Percentiles rank a stretch among this genome's conserved stretches.
Conservation (phyloP, 2,888 invertebrate genomes). For the Cerceris ruficornis region DNA sequence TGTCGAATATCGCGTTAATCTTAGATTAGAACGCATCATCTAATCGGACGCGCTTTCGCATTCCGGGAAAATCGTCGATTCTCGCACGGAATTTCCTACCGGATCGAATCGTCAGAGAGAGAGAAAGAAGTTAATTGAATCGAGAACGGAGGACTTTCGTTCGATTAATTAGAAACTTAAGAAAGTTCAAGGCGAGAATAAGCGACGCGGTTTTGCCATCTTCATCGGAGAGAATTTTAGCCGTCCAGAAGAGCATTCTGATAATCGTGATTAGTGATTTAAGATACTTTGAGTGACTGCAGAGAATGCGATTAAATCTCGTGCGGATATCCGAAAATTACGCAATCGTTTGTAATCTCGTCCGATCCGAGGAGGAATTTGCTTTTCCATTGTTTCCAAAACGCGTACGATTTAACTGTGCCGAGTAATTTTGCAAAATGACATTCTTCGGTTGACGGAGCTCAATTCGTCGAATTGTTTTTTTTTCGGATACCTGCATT, state of each 20-base stretch:
- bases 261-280: slow-evolving; percentile 56
- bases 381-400: background rate
- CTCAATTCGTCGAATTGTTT: too few relatives aligned
- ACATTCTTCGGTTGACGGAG: too few relatives aligned
- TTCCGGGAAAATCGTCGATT: slow-evolving; percentile 7
- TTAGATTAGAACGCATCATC: slow-evolving; percentile 10
- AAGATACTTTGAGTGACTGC: slow-evolving; percentile 63
- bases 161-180: slow-evolving; percentile 30
- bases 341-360: background rate
- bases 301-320: slow-evolving; percentile 56
- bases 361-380: slow-evolving; percentile 3
- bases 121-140: background rate
- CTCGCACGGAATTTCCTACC: slow-evolving; percentile 2
- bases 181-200: slow-evolving; percentile 39
- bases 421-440: too few relatives aligned
- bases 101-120: background rate
- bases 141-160: slow-evolving; percentile 14
- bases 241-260: slow-evolving; percentile 65
- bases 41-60: slow-evolving; percentile 21
- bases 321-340: slow-evolving; percentile 63
- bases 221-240: slow-evolving; percentile 57
- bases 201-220: slow-evolving; percentile 48
- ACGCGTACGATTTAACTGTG: background rate
- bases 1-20: slow-evolving; percentile 18
- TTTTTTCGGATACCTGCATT: slow-evolving; percentile 65